Evolutionary conservation across 2,113 vertebrate species (phyloP), one percentile per base, ranked within the genome.

Genomic region (Caretta caretta): DNA sequence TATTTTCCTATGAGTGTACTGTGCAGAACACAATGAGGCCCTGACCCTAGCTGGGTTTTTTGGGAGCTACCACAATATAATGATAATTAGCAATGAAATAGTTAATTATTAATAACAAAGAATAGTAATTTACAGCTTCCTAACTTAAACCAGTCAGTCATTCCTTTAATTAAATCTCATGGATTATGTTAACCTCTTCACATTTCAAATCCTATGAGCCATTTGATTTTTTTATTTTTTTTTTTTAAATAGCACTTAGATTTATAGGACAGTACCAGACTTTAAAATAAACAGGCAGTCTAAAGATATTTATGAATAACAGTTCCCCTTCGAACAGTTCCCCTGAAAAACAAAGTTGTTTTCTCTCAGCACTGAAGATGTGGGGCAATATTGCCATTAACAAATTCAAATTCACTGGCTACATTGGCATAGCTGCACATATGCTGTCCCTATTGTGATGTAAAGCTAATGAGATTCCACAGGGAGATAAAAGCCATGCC

Each of bases 401-500:
- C 97, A 98, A 97, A 98, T 98, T 98, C 98, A 98, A 98, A 98
- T 93, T 95, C 97, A 98, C 97, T 97, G 97, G 96, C 97, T 97
- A 97, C 95, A 96, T 93, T 87, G 97, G 92, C 75, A 86, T 89
- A 93, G 90, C 79, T n/a, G 88, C 97, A 92, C 96, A 98, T 98
- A 98, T 98, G 97, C 62, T 95, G 97, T 95, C 97, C 96, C 98
- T 96, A 97, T 98, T 98, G 97, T 98, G 97, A 97, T 87, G 96
- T 93, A 75, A 92, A 96, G 95, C 98, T 99, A 99, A 99, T 98
- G 98, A 99, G 98, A 97, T 93, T 98, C 98, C 96, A 84, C 88
- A 38, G 96, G 98, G 96, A 97, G 97, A 98, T 98, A 95, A 98
- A 98, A 98, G 97, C 94, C 50, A 31, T 82, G 96, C 92, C 93